Conservation (phyloP, 35 echinoderm and acorn worm species). For the Heliocidaris erythrogramma region DNA sequence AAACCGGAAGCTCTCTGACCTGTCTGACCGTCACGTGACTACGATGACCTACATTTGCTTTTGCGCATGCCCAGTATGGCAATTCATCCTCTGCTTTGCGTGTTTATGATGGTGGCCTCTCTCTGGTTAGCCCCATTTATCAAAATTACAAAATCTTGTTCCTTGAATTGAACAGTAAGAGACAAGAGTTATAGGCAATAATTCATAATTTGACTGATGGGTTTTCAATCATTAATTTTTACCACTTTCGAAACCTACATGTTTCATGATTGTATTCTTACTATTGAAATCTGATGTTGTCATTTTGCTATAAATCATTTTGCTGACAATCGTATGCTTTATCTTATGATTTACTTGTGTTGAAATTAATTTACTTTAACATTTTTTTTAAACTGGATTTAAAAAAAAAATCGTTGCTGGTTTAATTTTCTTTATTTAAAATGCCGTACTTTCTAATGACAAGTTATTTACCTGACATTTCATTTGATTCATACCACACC, state of each 20-base stretch:
- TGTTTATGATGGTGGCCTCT: background rate
- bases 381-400: too few relatives aligned
- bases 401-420: too few relatives aligned
- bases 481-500: too few relatives aligned
- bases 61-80: background rate
- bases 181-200: background rate
- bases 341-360: too few relatives aligned
- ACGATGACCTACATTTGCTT: slow-evolving; percentile 14
- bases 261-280: too few relatives aligned
- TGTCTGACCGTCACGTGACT: background rate
- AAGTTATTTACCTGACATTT: too few relatives aligned
- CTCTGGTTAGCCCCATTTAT: background rate
- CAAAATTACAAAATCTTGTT: background rate
- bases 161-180: background rate
- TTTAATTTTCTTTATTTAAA: too few relatives aligned
- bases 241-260: background rate
- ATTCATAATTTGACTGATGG: background rate
- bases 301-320: too few relatives aligned
- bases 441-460: too few relatives aligned
- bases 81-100: background rate
- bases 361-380: too few relatives aligned
- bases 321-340: too few relatives aligned
- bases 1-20: slow-evolving; percentile 24
- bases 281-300: too few relatives aligned
- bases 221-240: background rate